Base-by-base conservation (phyloP, 2,888 invertebrate genomes). In the Drosophila basisetae region DNA sequence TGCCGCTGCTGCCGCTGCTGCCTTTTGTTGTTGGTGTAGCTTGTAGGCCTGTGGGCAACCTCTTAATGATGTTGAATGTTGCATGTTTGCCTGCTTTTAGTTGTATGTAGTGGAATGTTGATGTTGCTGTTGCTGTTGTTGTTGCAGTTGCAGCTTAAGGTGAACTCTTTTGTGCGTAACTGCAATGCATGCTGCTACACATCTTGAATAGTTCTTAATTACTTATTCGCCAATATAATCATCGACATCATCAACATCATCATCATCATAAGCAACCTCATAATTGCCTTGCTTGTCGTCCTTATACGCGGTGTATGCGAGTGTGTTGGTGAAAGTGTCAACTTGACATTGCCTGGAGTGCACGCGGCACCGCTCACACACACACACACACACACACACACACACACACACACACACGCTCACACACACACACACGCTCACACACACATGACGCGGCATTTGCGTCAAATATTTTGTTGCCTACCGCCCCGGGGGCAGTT, bases 321-420 rank as follows among this genome's bases (percentile, higher is more conserved):
- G 54, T 61, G 81, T 76, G 66, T 84, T 89, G 83, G 81, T 82
- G 88, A 91, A 90, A 91, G 89, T 90, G 89, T 90, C 91, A 92
- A 92, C 92, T 92, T 92, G 92, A 92, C 92, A 92, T 92, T 92
- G 91, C 91, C 91, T 86, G 76, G 85, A 87, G 83, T 91, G 87
- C 89, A 90, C 91, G 87, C 91, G 91, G 88, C 91, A 90, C 68
- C 76, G 75, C 84, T 77, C 77, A 68, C 77, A 67, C 81, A 68
- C 31, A 62, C 80, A 78, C 80, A 73, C 52, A 31, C 30, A 0
- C 77, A 68, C 76, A 67, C 81, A 65, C 35, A 61, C 80, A 78
- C 80, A 73, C 53, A 73, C 53, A 5, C 79, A 73, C 73, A 64
- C 56, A 55, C 75, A 54, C 67, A 35, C 65, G n/a, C n/a, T n/a